Conservation (phyloP, 2,797 vertebrate species). For the Botia kubotai region DNA sequence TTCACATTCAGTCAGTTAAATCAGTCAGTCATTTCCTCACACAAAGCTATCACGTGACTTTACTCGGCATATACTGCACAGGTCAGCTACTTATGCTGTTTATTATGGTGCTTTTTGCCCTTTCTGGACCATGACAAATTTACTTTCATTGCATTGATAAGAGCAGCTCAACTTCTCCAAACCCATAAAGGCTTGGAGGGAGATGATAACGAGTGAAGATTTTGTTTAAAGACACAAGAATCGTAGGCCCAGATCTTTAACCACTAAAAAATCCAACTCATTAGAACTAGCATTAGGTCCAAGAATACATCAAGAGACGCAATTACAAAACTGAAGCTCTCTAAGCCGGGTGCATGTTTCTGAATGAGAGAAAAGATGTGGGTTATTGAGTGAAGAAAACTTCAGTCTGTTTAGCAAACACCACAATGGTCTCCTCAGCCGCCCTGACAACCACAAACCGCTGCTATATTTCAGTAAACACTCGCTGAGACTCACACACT, state of each 20-base stretch:
- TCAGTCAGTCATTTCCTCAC: too few species aligned
- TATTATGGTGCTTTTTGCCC: too few species aligned
- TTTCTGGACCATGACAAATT: too few species aligned
- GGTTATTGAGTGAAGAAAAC: slow-evolving; percentile 33
- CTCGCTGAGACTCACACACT: not conserved
- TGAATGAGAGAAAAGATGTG: slow-evolving; percentile 24
- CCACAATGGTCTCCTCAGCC: slow-evolving; percentile 33
- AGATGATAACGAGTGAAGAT: too few species aligned
- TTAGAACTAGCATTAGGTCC: slow-evolving; percentile 1
- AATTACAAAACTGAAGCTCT: slow-evolving; percentile 25
- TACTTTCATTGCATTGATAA: too few species aligned
- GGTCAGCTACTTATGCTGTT: too few species aligned
- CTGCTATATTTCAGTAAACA: slow-evolving; percentile 32
- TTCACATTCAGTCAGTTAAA: too few species aligned
- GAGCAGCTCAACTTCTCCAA: too few species aligned
- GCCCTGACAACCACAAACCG: slow-evolving; percentile 37
- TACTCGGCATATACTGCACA: too few species aligned
- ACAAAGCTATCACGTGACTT: too few species aligned
- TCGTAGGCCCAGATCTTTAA: not conserved
- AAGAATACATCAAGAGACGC: slow-evolving; percentile 7
- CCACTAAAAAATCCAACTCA: slow-evolving; percentile 2
- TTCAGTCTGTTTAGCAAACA: slow-evolving; percentile 32
- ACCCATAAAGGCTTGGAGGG: too few species aligned
- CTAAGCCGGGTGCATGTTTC: not conserved
- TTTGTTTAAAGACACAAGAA: too few species aligned